phyloP scores from a whole-genome alignment of 2,113 vertebrate genomes.

The Sterrhoptilus dennistouni region DNA sequence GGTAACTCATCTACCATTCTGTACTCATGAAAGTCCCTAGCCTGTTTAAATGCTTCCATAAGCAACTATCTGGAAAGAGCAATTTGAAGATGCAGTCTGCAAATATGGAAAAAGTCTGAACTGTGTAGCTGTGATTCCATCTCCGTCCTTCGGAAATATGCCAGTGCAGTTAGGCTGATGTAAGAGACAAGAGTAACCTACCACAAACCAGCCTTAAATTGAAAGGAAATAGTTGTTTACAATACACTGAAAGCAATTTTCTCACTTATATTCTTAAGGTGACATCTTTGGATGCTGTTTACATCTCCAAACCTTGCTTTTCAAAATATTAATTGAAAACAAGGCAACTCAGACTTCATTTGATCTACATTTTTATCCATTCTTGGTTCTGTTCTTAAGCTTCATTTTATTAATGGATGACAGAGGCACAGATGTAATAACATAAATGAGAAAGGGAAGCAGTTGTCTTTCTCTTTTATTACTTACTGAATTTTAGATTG shows the following conservation, averaged over 20 bases:
- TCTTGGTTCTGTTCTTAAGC: background rate
- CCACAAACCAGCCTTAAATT: background rate
- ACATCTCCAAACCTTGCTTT: background rate
- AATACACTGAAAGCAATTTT: background rate
- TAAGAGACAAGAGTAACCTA: background rate
- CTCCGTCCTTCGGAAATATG: background rate
- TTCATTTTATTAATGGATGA: background rate
- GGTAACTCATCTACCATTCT: background rate
- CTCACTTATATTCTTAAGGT: background rate
- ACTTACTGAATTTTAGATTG: background rate
- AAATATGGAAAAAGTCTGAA: background rate
- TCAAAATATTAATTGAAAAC: background rate
- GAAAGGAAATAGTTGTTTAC: background rate
- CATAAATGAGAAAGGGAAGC: background rate
- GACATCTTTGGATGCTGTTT: background rate
- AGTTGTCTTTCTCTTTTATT: background rate
- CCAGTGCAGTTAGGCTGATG: background rate
- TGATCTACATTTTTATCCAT: background rate
- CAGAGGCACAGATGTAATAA: background rate
- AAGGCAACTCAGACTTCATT: background rate
- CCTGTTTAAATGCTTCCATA: background rate
- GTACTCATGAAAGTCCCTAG: background rate
- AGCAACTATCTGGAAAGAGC: background rate
- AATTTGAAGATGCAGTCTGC: background rate
- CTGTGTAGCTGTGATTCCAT: background rate